phyloP scores from a whole-genome alignment of 2,113 vertebrate species.

The Cariama cristata region DNA sequence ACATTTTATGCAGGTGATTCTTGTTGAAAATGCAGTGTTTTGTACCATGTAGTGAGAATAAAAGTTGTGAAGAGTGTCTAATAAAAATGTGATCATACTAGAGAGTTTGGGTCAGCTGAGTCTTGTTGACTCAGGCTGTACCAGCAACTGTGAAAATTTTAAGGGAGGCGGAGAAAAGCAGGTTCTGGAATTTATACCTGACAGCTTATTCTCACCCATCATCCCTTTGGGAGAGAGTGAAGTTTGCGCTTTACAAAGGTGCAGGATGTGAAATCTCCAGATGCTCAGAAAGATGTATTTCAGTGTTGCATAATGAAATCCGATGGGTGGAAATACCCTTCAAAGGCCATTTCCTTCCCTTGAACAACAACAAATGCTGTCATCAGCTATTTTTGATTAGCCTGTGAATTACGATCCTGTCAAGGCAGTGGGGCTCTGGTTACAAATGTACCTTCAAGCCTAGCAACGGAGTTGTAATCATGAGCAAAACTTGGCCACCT shows the following conservation, averaged over 20 bases:
- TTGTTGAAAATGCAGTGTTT: neutral
- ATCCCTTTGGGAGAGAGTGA: neutral
- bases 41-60: neutral
- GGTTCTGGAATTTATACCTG: neutral
- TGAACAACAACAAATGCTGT: neutral
- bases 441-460: neutral
- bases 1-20: neutral
- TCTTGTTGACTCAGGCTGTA: neutral
- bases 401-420: neutral
- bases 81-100: neutral
- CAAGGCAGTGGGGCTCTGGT: neutral
- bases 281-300: neutral
- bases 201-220: neutral
- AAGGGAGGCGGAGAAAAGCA: neutral
- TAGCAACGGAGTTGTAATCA: neutral
- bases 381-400: slow-evolving; percentile 28
- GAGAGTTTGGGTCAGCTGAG: neutral
- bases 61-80: neutral
- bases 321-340: neutral
- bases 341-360: slow-evolving; percentile 16
- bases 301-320: neutral
- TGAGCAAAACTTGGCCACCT: neutral
- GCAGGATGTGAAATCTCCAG: neutral
- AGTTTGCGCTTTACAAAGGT: neutral
- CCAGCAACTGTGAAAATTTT: neutral